Evolutionary conservation across 92 coral and sea anemone genomes (phyloP).

Genomic region (Actinernus sp.): DNA sequence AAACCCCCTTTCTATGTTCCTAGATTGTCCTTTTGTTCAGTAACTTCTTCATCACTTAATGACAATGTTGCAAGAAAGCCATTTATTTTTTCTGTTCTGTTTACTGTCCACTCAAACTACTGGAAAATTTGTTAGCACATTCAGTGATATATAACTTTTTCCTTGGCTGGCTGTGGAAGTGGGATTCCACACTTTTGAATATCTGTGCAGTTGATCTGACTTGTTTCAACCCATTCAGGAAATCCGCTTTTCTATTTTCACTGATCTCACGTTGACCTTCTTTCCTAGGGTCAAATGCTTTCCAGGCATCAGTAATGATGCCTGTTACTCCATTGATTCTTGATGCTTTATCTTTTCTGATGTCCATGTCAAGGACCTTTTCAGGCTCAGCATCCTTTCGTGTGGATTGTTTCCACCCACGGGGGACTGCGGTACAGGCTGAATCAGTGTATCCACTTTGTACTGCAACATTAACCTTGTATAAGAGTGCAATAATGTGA

Average conservation of each 20-base stretch:
- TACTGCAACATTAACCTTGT: slow-evolving; percentile 49
- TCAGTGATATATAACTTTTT: slow-evolving; percentile 14
- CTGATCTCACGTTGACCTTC: slow-evolving; percentile 28
- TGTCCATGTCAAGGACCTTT: slow-evolving; percentile 28
- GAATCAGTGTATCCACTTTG: slow-evolving; percentile 27
- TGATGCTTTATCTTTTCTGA: slow-evolving; percentile 40
- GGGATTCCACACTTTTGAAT: slow-evolving; percentile 23
- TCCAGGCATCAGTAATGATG: slow-evolving; percentile 8
- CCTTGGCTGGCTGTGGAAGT: slow-evolving; percentile 5
- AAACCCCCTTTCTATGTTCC: slow-evolving; percentile 33
- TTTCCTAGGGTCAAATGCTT: slow-evolving; percentile 23
- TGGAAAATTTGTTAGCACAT: slow-evolving; percentile 4
- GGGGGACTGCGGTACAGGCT: slow-evolving; percentile 45
- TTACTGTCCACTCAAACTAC: slow-evolving; percentile 20
- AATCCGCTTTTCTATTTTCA: neutral
- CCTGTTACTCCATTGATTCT: slow-evolving; percentile 4
- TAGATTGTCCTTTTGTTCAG: neutral
- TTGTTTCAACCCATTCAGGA: slow-evolving; percentile 26
- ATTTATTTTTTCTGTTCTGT: slow-evolving; percentile 37
- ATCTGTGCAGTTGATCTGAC: slow-evolving; percentile 26
- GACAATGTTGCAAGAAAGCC: too few species aligned
- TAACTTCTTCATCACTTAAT: slow-evolving; percentile 34
- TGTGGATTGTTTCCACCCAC: slow-evolving; percentile 48
- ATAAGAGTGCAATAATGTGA: slow-evolving; percentile 51
- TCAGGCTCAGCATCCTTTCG: slow-evolving; percentile 33